Percentiles rank a stretch among this genome's conserved stretches.
These are phyloP conservation scores for Mus spretus DNA, from an alignment of 2,797 vertebrate genomes.

Conservation along the genomic window DNA sequence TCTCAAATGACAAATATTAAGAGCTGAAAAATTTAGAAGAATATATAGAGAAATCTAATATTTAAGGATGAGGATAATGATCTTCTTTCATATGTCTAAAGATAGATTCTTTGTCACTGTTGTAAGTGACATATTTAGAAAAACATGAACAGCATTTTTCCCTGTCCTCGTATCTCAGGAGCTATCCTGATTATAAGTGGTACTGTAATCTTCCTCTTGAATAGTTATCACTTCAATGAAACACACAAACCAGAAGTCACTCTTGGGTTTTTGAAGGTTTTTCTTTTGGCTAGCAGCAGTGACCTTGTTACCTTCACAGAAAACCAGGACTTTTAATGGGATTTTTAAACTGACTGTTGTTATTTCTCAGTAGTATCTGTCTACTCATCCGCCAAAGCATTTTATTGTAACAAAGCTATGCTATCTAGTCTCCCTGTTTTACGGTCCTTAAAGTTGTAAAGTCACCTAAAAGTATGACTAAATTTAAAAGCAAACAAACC, in stretches of 20 bases:
- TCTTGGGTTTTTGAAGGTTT: background rate
- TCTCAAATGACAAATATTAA: background rate
- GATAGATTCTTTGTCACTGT: conserved; percentile 11
- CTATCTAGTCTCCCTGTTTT: background rate
- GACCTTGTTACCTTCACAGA: background rate
- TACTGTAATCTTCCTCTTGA: background rate
- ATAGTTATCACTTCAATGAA: background rate
- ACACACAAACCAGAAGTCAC: background rate
- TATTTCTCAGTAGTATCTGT: background rate
- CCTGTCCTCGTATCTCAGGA: background rate
- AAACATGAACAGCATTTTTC: background rate
- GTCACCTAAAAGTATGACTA: background rate
- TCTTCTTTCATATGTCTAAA: background rate
- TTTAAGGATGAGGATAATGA: conserved; percentile 48
- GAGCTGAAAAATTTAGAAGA: background rate
- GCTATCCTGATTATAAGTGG: background rate
- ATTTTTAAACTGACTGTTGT: background rate
- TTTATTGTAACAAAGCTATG: background rate
- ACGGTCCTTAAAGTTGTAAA: background rate
- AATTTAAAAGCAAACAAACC: background rate
- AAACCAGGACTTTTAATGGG: background rate
- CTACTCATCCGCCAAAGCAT: background rate
- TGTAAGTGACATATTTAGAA: conserved; percentile 15
- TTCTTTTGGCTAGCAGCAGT: background rate
- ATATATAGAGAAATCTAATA: background rate